Evolutionary conservation across 2,797 vertebrate species (phyloP).

Genomic region (Podarcis siculus): DNA sequence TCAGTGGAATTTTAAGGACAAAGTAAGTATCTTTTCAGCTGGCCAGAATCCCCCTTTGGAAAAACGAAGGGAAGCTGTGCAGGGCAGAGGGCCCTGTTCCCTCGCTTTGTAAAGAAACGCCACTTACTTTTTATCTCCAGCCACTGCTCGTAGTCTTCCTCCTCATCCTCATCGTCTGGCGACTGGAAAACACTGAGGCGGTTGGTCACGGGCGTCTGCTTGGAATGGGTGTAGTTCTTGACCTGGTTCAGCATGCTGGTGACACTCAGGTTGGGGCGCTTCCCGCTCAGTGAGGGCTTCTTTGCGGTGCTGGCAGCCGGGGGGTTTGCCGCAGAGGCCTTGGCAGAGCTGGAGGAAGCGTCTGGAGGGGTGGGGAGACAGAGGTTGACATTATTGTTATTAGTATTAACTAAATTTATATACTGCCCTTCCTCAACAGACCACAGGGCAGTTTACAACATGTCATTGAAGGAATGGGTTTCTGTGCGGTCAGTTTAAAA

Average conservation of each 20-base stretch:
- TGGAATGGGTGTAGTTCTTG: slow-evolving; percentile 87
- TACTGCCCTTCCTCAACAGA: too few relatives aligned
- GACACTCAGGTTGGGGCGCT: slow-evolving; percentile 85
- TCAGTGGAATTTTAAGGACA: too few relatives aligned
- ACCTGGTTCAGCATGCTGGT: slow-evolving; percentile 88
- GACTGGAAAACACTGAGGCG: slow-evolving; percentile 92
- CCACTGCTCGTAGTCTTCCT: slow-evolving; percentile 87
- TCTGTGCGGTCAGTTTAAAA: too few relatives aligned
- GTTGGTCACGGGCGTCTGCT: slow-evolving; percentile 83
- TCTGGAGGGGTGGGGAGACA: slow-evolving; percentile 50
- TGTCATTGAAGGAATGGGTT: too few relatives aligned
- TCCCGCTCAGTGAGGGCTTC: slow-evolving; percentile 85
- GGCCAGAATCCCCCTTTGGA: neutral
- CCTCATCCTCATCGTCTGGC: slow-evolving; percentile 86
- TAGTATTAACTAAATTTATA: too few relatives aligned
- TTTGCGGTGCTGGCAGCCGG: slow-evolving; percentile 65
- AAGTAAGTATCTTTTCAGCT: too few relatives aligned
- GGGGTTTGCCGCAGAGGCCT: neutral
- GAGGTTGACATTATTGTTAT: neutral
- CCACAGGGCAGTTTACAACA: too few relatives aligned
- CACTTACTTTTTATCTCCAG: slow-evolving; percentile 95
- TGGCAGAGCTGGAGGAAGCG: slow-evolving; percentile 48
- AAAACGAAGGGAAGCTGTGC: neutral
- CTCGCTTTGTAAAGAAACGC: neutral
- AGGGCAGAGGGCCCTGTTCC: neutral